Base-by-base conservation (phyloP, 1,140 invertebrate species). In the Drosophila burlai region DNA sequence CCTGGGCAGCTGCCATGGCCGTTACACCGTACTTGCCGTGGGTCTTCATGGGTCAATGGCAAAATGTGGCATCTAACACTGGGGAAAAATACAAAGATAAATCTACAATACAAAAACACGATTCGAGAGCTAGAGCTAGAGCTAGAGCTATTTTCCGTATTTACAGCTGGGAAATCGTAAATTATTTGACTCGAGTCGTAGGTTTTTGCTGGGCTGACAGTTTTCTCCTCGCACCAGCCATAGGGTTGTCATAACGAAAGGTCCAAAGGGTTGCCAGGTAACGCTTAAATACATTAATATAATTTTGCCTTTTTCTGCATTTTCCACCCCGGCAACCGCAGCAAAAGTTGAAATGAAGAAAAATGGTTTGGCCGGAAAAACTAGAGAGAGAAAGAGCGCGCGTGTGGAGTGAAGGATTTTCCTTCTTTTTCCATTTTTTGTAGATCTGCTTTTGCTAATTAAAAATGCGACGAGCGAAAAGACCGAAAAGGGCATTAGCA, bases 1-100 rank as follows among this genome's bases (percentile, higher is more conserved):
- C 18, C 1, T 80, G 77, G 3, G 81, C 67, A 46, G 78, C 67
- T 2, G 72, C 76, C n/a, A 71, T 66, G 13, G 84, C 84, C 2
- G 85, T 66, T 5, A 89, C 81, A 1, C 84, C 84, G 9, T 89
- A 89, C 29, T 84, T 89, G 15, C 77, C 83, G 6, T 90, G 84
- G 26, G 84, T 72, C 40, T 84, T 89, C 81, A 89, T 52, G 5
- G n/a, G 16, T 15, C n/a, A 21, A 16, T 16, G 0, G 34, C 6
- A 24, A 38, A 6, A 6, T 24, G 15, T 38, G 49, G 49, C 26
- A 52, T 52, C 6, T 31, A 52, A 13, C 21, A 55, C 54, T 55
- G 21, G 4, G 15, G 9, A 40, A 10, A 24, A 24, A 24, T 38
- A 5, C 36, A 13, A 13, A 13, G 11, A 4, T 36, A 13, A 36